Conservation (phyloP, 2,888 invertebrate species). For the Chouioia cunea region DNA sequence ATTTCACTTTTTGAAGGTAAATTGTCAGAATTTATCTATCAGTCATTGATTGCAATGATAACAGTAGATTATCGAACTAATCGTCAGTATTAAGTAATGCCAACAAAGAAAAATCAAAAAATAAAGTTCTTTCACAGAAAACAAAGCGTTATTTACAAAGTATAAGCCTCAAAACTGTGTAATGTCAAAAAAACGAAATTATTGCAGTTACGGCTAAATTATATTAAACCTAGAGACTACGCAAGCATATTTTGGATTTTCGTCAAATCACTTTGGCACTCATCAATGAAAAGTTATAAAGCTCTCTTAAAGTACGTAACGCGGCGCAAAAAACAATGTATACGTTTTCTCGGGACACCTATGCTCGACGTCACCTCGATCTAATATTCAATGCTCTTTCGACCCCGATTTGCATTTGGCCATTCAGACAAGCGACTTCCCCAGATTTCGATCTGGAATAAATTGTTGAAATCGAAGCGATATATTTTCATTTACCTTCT, state of each 20-base stretch:
- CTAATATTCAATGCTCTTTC: constrained; percentile 59
- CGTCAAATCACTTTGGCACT: constrained; percentile 43
- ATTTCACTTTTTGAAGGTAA: constrained; percentile 18
- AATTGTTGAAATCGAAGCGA: constrained; percentile 31
- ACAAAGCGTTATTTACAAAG: not conserved
- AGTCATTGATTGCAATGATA: constrained; percentile 36
- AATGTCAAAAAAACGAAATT: too few relatives aligned
- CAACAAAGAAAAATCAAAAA: constrained; percentile 2
- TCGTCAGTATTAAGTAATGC: not conserved
- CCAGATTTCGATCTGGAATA: constrained; percentile 41
- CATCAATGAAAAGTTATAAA: constrained; percentile 17
- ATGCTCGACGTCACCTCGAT: constrained; percentile 54
- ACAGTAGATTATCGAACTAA: constrained; percentile 14
- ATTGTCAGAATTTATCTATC: not conserved
- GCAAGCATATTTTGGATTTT: constrained; percentile 12
- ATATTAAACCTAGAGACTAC: not conserved
- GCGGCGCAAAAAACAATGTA: constrained; percentile 13
- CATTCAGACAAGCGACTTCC: constrained; percentile 30
- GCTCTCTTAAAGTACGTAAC: constrained; percentile 4
- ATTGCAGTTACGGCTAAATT: too few relatives aligned
- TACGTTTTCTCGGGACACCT: constrained; percentile 16
- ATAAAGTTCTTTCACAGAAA: not conserved
- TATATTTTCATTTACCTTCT: constrained; percentile 25
- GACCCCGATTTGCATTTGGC: constrained; percentile 57
- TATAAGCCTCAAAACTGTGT: not conserved